Evolutionary conservation across 1,140 invertebrate genomes (phyloP).

Genomic region (Dinoponera quadriceps): DNA sequence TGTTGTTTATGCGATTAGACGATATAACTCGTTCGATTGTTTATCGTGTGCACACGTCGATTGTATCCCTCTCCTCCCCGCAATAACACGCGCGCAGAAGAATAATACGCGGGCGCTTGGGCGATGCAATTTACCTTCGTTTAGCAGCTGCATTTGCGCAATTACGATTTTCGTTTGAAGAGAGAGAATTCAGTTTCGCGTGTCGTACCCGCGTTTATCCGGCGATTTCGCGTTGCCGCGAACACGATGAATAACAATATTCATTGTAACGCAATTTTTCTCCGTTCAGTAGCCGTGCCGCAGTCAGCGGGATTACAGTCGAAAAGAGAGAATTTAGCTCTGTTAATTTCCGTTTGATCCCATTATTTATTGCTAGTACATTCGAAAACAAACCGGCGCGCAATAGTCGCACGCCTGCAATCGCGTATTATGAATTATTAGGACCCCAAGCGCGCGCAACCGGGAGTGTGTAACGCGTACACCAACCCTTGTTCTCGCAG

Average conservation of each 20-base stretch:
- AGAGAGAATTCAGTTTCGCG: not conserved
- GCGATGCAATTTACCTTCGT: conserved; percentile 38
- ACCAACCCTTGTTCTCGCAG: conserved; percentile 27
- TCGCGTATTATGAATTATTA: conserved; percentile 46
- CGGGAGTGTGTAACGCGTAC: not conserved
- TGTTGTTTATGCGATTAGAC: conserved; percentile 5
- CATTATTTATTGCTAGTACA: conserved; percentile 32
- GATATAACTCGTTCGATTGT: conserved; percentile 9
- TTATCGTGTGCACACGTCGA: not conserved
- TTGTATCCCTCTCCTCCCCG: not conserved
- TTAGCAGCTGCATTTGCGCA: conserved; percentile 6
- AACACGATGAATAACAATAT: conserved; percentile 27
- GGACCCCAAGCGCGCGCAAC: not conserved
- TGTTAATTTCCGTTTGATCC: conserved; percentile 50
- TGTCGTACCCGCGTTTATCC: not conserved
- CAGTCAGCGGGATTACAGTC: conserved; percentile 29
- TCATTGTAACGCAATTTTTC: conserved; percentile 39
- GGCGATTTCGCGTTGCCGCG: not conserved
- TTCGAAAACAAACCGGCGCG: conserved; percentile 27
- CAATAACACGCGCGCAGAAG: not conserved
- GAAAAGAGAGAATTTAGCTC: conserved; percentile 22
- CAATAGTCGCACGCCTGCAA: not conserved
- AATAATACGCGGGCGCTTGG: conserved; percentile 7
- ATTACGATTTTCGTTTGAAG: conserved; percentile 27
- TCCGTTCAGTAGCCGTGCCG: not conserved